Base-by-base conservation (phyloP, 2,888 invertebrate genomes). In the Aleiodes testaceus region DNA sequence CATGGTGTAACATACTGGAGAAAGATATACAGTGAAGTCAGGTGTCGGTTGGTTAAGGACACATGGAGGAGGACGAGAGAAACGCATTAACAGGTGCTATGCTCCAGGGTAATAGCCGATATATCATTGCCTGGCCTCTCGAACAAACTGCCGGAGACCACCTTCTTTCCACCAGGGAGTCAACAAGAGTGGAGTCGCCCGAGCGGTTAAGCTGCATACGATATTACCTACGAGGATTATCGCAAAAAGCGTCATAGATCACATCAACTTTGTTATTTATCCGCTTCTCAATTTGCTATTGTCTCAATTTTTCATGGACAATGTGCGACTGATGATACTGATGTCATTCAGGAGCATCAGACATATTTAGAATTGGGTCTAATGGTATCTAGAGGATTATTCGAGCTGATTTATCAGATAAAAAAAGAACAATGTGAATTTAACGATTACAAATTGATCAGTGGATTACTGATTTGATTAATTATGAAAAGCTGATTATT, bases 401-500 rank as follows among this genome's bases (percentile, higher is more conserved):
- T 30, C 22, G 20, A 20, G 45, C 26, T 5, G 7, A 36, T n/a
- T 36, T 36, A 9, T 11, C 36, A 42, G 42, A 52, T 50, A 22
- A 16, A n/a, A 22, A 42, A 18, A 42, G 6, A 20, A 16, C 14
- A 26, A 36, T 49, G 47, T 50, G 9, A 18, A 47, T 36, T 14
- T 42, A 42, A 59, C 36, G 42, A 59, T 36, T 3, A 59, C 16
- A 59, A 42, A 59, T 36, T 42, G 36, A 18, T 14, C 36, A 36
- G 11, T 55, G 4, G 53, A 16, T 36, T n/a, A 42, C 18, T 26
- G 26, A 12, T 12, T 61, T 61, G 81, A 85, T 86, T 82, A 84
- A 85, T 87, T 82, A 86, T 84, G 81, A 80, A 82, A 85, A 83
- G 83, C 81, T 82, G 82, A 85, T 82, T 84, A 83, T 79, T 45